A percentile compares a stretch with the other conserved stretches of the same genome.
phyloP scores from a whole-genome alignment of 2,888 invertebrate genomes.

The Petrophora chlorosata region DNA sequence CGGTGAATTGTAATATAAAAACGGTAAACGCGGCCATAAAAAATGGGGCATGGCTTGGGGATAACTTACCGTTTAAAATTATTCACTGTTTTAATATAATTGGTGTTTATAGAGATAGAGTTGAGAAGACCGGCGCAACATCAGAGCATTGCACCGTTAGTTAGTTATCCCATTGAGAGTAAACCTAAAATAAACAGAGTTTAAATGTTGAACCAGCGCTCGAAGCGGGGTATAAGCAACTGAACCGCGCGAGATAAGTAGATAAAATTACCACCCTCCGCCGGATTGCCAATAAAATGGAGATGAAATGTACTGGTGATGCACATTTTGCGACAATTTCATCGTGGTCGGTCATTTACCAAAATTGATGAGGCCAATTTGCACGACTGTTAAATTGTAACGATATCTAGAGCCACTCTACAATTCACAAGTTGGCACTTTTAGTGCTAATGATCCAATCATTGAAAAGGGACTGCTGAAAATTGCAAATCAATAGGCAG shows the following conservation, averaged over 20 bases:
- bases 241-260: slow-evolving; percentile 45
- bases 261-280: slow-evolving; percentile 51
- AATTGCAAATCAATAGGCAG: slow-evolving; percentile 23
- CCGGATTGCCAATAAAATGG: slow-evolving; percentile 56
- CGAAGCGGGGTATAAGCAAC: slow-evolving; percentile 32
- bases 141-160: background rate
- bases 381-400: slow-evolving; percentile 51
- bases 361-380: slow-evolving; percentile 59
- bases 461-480: slow-evolving; percentile 20
- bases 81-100: slow-evolving; percentile 35
- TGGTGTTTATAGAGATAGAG: no score
- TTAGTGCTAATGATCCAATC: slow-evolving; percentile 32
- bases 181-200: slow-evolving; percentile 33
- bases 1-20: slow-evolving; percentile 1
- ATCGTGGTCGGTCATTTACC: slow-evolving; percentile 53
- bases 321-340: slow-evolving; percentile 57
- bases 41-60: background rate
- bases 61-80: slow-evolving; percentile 13
- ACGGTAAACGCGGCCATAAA: background rate
- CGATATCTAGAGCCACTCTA: slow-evolving; percentile 36
- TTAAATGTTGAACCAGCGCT: slow-evolving; percentile 34
- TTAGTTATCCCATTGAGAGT: background rate
- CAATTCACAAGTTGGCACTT: slow-evolving; percentile 30
- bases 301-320: slow-evolving; percentile 52
- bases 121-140: slow-evolving; percentile 22